These are phyloP conservation scores for Orussus abietinus DNA, from an alignment of 1,140 invertebrate species.

Conservation along the genomic window DNA sequence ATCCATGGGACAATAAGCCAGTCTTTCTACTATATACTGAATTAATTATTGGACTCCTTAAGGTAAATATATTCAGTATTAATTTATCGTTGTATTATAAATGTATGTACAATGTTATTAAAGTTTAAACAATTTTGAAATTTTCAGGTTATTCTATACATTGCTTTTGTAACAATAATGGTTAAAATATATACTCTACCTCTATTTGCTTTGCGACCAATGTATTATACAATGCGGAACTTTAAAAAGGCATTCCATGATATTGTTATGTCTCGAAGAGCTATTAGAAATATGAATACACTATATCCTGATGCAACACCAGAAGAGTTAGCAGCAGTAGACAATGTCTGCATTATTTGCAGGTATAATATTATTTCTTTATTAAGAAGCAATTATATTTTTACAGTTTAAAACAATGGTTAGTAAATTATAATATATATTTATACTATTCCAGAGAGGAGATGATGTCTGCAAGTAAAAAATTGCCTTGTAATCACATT, in stretches of 20 bases:
- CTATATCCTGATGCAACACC: conserved; percentile 94
- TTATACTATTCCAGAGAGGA: conserved; percentile 47
- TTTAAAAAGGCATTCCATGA: conserved; percentile 98
- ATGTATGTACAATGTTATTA: conserved; percentile 8
- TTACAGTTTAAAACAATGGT: conserved; percentile 2
- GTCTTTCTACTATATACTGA: conserved; percentile 96
- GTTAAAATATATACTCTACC: conserved; percentile 96
- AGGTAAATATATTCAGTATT: conserved; percentile 41
- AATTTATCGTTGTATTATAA: conserved; percentile 4
- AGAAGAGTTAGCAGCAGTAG: conserved; percentile 88
- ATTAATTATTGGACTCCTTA: conserved; percentile 85
- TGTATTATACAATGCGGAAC: conserved; percentile 96
- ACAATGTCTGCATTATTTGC: conserved; percentile 99
- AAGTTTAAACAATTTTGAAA: conserved; percentile 10
- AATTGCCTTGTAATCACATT: conserved; percentile 98
- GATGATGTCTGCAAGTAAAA: conserved; percentile 80
- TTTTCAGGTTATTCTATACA: conserved; percentile 85
- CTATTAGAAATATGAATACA: conserved; percentile 98
- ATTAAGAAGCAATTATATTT: conserved; percentile 3
- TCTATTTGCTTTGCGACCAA: conserved; percentile 96
- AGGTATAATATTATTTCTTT: conserved; percentile 58
- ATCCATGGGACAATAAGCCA: conserved; percentile 99
- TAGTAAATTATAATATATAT: conserved; percentile 10
- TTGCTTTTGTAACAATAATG: conserved; percentile 95
- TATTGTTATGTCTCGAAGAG: conserved; percentile 92